Percentiles rank a stretch among this genome's conserved stretches.
phyloP scores from a whole-genome alignment of 2,888 invertebrate species.

The Synanthedon andrenaeformis region DNA sequence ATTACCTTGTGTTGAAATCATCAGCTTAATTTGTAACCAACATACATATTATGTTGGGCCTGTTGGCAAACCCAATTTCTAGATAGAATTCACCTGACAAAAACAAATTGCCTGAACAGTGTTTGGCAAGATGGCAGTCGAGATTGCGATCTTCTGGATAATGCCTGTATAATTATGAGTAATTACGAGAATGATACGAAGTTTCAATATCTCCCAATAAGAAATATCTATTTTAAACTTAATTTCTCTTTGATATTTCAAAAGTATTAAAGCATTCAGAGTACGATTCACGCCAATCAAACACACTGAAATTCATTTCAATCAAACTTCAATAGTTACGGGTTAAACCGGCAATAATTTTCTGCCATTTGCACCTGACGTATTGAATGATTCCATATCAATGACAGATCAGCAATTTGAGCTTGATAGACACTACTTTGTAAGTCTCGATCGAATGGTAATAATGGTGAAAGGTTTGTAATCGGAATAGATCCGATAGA shows the following conservation, averaged over 20 bases:
- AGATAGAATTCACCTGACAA: too few species aligned
- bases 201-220: background rate
- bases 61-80: too few species aligned
- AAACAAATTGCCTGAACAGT: too few species aligned
- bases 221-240: constrained; percentile 2
- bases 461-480: constrained; percentile 17
- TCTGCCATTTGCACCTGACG: background rate
- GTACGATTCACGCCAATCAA: too few species aligned
- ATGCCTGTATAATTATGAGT: background rate
- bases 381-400: constrained; percentile 7
- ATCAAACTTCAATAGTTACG: background rate
- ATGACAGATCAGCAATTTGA: constrained; percentile 6
- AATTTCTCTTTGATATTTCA: constrained; percentile 17
- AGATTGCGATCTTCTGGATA: too few species aligned
- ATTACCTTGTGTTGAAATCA: too few species aligned
- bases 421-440: constrained; percentile 7
- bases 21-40: too few species aligned
- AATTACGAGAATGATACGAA: background rate
- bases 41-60: too few species aligned
- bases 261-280: background rate
- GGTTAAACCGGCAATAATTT: background rate
- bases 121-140: too few species aligned
- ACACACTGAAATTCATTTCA: background rate
- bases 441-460: constrained; percentile 8
- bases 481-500: constrained; percentile 3